phyloP scores from a whole-genome alignment of 2,888 invertebrate species.

The Ormyrus labotus region DNA sequence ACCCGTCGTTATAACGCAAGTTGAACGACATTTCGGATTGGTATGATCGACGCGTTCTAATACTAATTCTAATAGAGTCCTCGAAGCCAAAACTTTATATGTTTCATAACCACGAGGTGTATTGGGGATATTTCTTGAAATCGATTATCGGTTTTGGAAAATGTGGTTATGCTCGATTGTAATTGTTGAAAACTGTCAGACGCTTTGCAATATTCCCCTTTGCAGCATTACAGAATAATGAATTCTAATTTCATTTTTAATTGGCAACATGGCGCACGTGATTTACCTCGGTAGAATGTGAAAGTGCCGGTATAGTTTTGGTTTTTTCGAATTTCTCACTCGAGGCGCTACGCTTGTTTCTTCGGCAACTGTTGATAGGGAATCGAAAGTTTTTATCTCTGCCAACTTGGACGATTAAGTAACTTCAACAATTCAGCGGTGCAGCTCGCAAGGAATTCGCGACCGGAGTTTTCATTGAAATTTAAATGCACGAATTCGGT shows the following conservation, averaged over 20 bases:
- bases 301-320: not conserved
- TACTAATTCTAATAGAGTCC: slow-evolving; percentile 46
- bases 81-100: slow-evolving; percentile 27
- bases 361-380: slow-evolving; percentile 2
- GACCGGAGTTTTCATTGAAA: slow-evolving; percentile 41
- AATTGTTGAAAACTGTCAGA: too few relatives aligned
- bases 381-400: slow-evolving; percentile 18
- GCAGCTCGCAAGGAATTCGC: slow-evolving; percentile 13
- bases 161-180: too few relatives aligned
- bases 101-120: too few relatives aligned
- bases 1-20: slow-evolving; percentile 23
- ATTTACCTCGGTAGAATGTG: not conserved
- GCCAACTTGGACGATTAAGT: slow-evolving; percentile 37
- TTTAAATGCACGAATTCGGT: slow-evolving; percentile 38
- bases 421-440: slow-evolving; percentile 33
- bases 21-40: slow-evolving; percentile 48
- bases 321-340: not conserved
- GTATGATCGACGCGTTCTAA: slow-evolving; percentile 37
- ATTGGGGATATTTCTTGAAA: too few relatives aligned
- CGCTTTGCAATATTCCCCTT: too few relatives aligned
- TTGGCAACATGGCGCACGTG: not conserved
- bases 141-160: too few relatives aligned
- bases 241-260: too few relatives aligned
- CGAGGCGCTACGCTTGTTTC: not conserved
- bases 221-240: too few relatives aligned